Evolutionary conservation across 2,797 vertebrate species (phyloP).

Genomic region (Bovichtus variegatus): DNA sequence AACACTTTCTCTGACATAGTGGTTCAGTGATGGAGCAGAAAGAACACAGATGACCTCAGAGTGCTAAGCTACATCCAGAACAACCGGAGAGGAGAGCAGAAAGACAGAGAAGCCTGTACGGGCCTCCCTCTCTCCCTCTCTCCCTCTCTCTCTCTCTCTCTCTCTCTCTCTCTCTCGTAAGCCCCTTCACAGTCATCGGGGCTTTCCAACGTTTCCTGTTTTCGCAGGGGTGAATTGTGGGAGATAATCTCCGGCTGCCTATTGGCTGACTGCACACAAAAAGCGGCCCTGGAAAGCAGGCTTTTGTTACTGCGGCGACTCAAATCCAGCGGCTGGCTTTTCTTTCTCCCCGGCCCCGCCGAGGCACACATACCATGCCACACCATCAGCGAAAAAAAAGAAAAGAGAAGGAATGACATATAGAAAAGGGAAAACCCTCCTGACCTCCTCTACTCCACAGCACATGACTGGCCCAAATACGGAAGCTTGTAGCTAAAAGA

Average conservation of each 20-base stretch:
- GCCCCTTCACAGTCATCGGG: slow-evolving; percentile 83
- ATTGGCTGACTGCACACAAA: slow-evolving; percentile 86
- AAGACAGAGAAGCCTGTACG: slow-evolving; percentile 76
- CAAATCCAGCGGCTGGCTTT: slow-evolving; percentile 83
- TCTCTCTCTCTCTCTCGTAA: slow-evolving; percentile 71
- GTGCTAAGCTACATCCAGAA: slow-evolving; percentile 77
- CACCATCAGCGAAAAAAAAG: slow-evolving; percentile 84
- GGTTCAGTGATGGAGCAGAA: slow-evolving; percentile 70
- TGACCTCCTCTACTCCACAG: slow-evolving; percentile 63
- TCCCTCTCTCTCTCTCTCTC: slow-evolving; percentile 29
- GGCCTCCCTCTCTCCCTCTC: slow-evolving; percentile 59
- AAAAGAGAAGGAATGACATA: slow-evolving; percentile 82
- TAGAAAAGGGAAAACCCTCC: slow-evolving; percentile 75
- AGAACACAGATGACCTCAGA: slow-evolving; percentile 83
- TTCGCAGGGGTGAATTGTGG: slow-evolving; percentile 85
- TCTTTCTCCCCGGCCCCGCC: slow-evolving; percentile 72
- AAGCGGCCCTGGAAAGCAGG: slow-evolving; percentile 82
- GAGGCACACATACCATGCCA: slow-evolving; percentile 76
- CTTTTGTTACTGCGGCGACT: slow-evolving; percentile 83
- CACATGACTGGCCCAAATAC: slow-evolving; percentile 65
- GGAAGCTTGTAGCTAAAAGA: slow-evolving; percentile 45
- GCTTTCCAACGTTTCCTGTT: slow-evolving; percentile 86
- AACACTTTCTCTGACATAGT: slow-evolving; percentile 52
- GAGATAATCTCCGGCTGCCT: slow-evolving; percentile 85
- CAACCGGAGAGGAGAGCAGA: slow-evolving; percentile 76